phyloP scores from a whole-genome alignment of 2,797 vertebrate species.

The Scolopax bukidnonensis region DNA sequence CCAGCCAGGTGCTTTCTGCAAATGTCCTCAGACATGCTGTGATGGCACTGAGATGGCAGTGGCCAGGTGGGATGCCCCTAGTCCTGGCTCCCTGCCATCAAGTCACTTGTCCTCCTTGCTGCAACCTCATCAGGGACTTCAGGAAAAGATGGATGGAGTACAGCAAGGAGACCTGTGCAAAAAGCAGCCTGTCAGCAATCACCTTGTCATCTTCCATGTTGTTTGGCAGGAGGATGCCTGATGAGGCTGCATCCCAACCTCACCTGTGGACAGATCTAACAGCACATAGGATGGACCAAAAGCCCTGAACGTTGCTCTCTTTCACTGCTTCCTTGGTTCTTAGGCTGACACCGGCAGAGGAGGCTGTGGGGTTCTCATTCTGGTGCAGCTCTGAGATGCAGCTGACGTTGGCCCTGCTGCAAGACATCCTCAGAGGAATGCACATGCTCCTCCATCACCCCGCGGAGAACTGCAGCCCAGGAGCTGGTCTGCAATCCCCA shows the following conservation, averaged over 20 bases:
- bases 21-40: background rate
- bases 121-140: background rate
- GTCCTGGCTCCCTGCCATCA: background rate
- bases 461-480: background rate
- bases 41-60: background rate
- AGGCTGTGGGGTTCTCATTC: background rate
- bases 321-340: background rate
- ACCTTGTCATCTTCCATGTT: background rate
- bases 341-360: rapidly evolving
- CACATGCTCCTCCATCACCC: background rate
- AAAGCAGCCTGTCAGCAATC: background rate
- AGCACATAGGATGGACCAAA: background rate
- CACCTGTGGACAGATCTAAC: background rate
- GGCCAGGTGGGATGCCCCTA: background rate
- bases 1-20: background rate
- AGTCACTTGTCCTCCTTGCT: background rate
- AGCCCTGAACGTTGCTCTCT: background rate
- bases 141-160: background rate
- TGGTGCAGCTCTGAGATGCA: background rate
- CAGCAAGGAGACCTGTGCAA: background rate
- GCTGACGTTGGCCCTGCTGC: rapidly evolving
- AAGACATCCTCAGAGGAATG: background rate
- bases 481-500: background rate
- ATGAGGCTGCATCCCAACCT: background rate
- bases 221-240: rapidly evolving